Conservation (phyloP, 1,140 invertebrate genomes). For the Ylistrum balloti region DNA sequence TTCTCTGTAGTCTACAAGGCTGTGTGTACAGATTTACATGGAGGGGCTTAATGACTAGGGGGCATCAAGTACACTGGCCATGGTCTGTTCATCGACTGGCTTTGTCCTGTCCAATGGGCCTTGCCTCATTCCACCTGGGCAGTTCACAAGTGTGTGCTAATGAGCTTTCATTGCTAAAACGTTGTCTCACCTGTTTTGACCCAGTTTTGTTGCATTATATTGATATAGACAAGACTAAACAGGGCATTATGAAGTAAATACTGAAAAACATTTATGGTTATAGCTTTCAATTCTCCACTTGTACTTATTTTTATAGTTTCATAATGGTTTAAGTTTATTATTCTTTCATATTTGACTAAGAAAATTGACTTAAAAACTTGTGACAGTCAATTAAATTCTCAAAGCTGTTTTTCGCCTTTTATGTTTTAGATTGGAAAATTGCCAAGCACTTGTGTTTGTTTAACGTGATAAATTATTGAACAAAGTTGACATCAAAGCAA, state of each 20-base stretch:
- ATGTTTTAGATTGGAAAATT: neutral
- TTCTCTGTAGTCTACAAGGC: neutral
- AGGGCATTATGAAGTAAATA: neutral
- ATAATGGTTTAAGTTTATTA: neutral
- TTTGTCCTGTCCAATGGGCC: neutral
- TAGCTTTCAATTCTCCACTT: no score
- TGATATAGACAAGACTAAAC: neutral
- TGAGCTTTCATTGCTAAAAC: neutral
- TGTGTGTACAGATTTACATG: conserved; percentile 5
- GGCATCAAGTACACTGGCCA: neutral
- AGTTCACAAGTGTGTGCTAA: conserved; percentile 38
- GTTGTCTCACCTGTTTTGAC: neutral
- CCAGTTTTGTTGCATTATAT: neutral
- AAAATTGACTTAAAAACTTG: neutral
- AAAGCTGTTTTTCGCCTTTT: neutral
- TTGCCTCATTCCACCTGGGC: conserved; percentile 7
- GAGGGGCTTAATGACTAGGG: conserved; percentile 22
- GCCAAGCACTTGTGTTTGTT: neutral
- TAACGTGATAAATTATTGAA: conserved; percentile 20
- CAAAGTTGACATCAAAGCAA: conserved; percentile 34
- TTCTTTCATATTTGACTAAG: neutral
- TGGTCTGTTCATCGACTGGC: neutral
- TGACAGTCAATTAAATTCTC: neutral
- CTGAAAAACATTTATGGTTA: no score
- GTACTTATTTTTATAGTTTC: no score